A percentile compares a stretch with the other conserved stretches of the same genome.
phyloP scores from a whole-genome alignment of 2,888 invertebrate genomes.

The Andrena camellia region DNA sequence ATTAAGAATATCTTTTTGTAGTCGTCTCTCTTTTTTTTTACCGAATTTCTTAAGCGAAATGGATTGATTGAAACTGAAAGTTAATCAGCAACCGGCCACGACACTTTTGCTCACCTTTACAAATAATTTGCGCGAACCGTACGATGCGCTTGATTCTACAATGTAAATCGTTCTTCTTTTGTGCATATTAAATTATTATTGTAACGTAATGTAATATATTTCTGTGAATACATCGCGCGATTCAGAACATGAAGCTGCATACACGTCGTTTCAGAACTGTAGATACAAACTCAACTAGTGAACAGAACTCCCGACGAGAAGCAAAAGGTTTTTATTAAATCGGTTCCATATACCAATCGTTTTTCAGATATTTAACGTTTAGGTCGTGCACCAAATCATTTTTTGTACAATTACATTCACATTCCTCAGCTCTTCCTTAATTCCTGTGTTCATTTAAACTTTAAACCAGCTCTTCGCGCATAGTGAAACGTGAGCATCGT shows the following conservation, averaged over 20 bases:
- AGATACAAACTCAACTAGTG: not conserved
- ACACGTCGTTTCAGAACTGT: conserved; percentile 9
- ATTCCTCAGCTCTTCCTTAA: too few species aligned
- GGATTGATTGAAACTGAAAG: conserved; percentile 15
- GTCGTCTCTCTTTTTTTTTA: not conserved
- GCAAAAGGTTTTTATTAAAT: not conserved
- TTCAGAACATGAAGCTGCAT: conserved; percentile 9
- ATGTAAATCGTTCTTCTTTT: conserved; percentile 4
- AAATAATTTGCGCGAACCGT: conserved; percentile 32
- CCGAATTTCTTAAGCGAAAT: conserved; percentile 18
- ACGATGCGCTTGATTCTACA: conserved; percentile 14
- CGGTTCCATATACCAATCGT: not conserved
- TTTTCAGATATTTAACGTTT: not conserved
- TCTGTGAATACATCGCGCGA: conserved; percentile 24
- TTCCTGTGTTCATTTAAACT: too few species aligned
- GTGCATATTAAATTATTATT: conserved; percentile 32
- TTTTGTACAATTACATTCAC: too few species aligned
- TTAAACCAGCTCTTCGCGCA: too few species aligned
- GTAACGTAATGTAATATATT: conserved; percentile 52
- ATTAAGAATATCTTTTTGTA: conserved; percentile 26
- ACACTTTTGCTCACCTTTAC: conserved; percentile 40
- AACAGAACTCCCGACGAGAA: not conserved
- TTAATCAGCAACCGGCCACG: conserved; percentile 21
- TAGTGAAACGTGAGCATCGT: too few species aligned
- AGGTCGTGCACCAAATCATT: too few species aligned